phyloP scores from a whole-genome alignment of 2,113 vertebrate genomes.

The Centropristis striata region DNA sequence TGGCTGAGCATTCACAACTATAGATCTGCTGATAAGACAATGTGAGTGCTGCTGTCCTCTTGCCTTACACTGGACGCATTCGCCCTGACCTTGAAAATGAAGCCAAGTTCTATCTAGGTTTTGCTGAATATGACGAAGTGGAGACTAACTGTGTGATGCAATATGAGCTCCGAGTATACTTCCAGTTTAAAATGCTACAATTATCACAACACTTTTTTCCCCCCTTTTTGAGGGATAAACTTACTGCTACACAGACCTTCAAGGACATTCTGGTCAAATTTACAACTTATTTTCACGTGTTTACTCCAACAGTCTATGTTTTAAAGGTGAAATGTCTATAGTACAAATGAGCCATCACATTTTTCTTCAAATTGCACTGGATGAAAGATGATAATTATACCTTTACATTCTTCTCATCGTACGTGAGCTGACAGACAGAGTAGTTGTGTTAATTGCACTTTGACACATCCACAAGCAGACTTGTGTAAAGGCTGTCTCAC shows the following conservation, averaged over 20 bases:
- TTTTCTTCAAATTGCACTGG: constrained; percentile 36
- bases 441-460: constrained; percentile 81
- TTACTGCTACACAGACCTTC: constrained; percentile 1
- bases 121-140: constrained; percentile 53
- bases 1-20: constrained; percentile 52
- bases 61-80: constrained; percentile 52
- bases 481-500: constrained; percentile 50
- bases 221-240: constrained; percentile 17
- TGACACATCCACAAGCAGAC: constrained; percentile 77
- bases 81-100: constrained; percentile 61
- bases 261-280: background rate
- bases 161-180: constrained; percentile 37
- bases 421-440: constrained; percentile 28
- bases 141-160: constrained; percentile 48
- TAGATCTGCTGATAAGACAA: constrained; percentile 71
- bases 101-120: constrained; percentile 41
- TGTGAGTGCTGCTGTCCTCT: constrained; percentile 50
- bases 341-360: constrained; percentile 8
- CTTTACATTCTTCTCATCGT: constrained; percentile 10
- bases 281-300: background rate
- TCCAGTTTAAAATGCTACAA: constrained; percentile 12
- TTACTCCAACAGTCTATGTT: background rate
- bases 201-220: constrained; percentile 10
- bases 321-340: constrained; percentile 14
- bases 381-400: constrained; percentile 22